Evolutionary conservation across 2,797 vertebrate species (phyloP).

Genomic region (Poeciliopsis gracilis): DNA sequence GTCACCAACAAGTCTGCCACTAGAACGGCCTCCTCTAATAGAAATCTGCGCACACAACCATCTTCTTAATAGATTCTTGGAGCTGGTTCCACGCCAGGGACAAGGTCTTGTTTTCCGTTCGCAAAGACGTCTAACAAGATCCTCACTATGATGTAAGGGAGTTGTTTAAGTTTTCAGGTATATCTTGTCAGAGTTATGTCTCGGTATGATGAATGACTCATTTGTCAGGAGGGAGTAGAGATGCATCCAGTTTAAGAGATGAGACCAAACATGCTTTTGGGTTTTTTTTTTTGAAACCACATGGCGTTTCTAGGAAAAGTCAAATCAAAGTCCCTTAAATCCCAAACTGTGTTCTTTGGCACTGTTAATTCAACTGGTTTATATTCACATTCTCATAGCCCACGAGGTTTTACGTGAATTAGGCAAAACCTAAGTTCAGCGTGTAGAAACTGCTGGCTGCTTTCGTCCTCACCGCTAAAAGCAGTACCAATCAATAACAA

Average conservation of each 20-base stretch:
- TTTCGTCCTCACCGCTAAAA: not conserved
- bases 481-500: not conserved
- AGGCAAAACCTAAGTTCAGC: not conserved
- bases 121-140: not conserved
- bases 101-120: not conserved
- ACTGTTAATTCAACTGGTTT: not conserved
- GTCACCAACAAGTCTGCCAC: slow-evolving; percentile 12
- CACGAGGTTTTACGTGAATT: not conserved
- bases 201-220: not conserved
- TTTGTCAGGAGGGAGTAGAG: not conserved
- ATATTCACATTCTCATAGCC: not conserved
- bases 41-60: not conserved
- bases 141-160: not conserved
- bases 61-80: not conserved
- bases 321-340: not conserved
- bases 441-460: not conserved
- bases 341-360: not conserved
- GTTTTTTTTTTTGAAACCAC: not conserved
- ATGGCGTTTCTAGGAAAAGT: not conserved
- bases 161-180: not conserved
- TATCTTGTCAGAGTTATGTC: not conserved
- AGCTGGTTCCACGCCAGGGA: not conserved
- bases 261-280: not conserved
- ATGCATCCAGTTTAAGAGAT: not conserved
- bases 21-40: not conserved